Conservation (phyloP, 2,888 invertebrate species). For the Eurytoma adleriae region DNA sequence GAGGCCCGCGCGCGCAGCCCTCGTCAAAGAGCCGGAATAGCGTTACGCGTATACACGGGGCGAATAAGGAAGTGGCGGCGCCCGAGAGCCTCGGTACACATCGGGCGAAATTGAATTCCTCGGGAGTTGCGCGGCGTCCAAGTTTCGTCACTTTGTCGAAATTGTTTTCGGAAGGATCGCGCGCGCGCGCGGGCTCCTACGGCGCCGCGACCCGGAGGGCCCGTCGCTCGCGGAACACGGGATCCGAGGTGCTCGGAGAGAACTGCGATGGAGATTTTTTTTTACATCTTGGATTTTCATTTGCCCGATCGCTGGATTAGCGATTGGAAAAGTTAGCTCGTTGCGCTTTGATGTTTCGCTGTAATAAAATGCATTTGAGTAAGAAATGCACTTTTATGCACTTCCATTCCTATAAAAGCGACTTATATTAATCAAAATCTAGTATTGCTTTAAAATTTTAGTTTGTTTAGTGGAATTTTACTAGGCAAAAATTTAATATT, state of each 20-base stretch:
- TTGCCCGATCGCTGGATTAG: too few species aligned
- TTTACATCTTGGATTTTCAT: too few species aligned
- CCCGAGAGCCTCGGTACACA: conserved; percentile 13
- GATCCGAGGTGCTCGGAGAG: neutral
- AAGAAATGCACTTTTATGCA: too few species aligned
- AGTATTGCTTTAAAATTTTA: too few species aligned
- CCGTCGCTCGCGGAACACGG: neutral
- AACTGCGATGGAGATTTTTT: neutral
- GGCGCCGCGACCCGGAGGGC: neutral
- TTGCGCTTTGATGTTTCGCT: too few species aligned
- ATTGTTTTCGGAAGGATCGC: conserved; percentile 40
- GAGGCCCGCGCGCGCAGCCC: neutral
- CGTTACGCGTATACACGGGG: conserved; percentile 2
- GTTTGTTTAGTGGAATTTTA: too few species aligned
- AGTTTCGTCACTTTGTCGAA: conserved; percentile 49
- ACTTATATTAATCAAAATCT: too few species aligned
- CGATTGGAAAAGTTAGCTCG: too few species aligned
- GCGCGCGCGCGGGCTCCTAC: neutral
- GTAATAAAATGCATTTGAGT: too few species aligned
- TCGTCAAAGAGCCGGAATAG: conserved; percentile 32
- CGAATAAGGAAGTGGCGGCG: neutral
- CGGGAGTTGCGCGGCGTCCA: conserved; percentile 30
- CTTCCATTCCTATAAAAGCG: too few species aligned
- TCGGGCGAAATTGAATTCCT: conserved; percentile 49
- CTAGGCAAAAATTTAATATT: too few species aligned